Percentiles rank a stretch among this genome's conserved stretches.
Conservation (phyloP, 2,113 vertebrate genomes). For the Piaya cayana region DNA sequence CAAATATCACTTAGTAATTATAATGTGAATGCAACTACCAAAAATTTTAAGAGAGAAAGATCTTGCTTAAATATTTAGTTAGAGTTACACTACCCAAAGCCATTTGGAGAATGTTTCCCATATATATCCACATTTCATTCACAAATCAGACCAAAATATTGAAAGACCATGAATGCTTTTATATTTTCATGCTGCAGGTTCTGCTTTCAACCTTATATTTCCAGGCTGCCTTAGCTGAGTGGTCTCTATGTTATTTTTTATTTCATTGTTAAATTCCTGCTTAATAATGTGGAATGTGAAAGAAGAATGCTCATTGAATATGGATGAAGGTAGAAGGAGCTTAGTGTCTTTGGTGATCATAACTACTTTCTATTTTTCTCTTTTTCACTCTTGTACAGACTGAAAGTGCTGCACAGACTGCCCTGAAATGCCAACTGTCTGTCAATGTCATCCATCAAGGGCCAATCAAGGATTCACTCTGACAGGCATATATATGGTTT, state of each 20-base stretch:
- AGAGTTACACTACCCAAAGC: not conserved
- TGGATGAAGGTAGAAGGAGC: not conserved
- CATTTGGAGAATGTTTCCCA: not conserved
- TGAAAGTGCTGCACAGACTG: not conserved
- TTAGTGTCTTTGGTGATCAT: not conserved
- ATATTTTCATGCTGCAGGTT: not conserved
- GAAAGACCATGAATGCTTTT: not conserved
- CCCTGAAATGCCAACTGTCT: conserved; percentile 32
- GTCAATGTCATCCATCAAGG: not conserved
- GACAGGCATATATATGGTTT: not conserved
- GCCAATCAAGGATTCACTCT: not conserved
- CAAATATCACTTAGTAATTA: conserved; percentile 68
- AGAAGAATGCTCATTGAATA: not conserved
- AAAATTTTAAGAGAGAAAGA: not conserved
- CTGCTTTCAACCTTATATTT: conserved; percentile 25
- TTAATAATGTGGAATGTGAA: conserved; percentile 20
- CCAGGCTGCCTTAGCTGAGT: not conserved
- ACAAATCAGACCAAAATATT: not conserved
- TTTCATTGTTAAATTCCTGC: not conserved
- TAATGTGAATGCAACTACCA: conserved; percentile 4
- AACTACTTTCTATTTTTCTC: not conserved
- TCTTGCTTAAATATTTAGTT: not conserved
- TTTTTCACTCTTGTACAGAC: not conserved
- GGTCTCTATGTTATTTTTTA: not conserved
- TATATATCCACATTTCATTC: not conserved